phyloP scores from a whole-genome alignment of 1,140 invertebrate genomes.

The Bombus superbus region DNA sequence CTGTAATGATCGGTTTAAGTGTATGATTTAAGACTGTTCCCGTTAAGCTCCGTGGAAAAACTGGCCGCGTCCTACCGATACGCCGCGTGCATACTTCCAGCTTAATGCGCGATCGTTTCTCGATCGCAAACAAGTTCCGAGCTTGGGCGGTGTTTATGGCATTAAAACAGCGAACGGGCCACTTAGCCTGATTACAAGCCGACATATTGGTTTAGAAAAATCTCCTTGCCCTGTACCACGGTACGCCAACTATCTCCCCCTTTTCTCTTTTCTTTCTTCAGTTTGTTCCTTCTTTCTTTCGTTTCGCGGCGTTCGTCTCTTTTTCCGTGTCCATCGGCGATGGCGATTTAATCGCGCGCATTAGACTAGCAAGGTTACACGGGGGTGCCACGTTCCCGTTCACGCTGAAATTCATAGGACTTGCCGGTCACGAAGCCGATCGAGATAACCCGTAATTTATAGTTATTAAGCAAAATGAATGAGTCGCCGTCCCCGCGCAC shows the following conservation, averaged over 20 bases:
- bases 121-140: conserved; percentile 34
- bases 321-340: background rate
- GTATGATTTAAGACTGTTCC: conserved; percentile 48
- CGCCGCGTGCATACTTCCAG: background rate
- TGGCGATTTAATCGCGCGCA: conserved; percentile 24
- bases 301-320: background rate
- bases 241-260: background rate
- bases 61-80: conserved; percentile 25
- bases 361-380: conserved; percentile 63
- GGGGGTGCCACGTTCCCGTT: conserved; percentile 56
- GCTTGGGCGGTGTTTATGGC: conserved; percentile 25
- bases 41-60: conserved; percentile 44
- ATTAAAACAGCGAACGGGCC: conserved; percentile 34
- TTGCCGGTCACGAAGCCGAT: conserved; percentile 66
- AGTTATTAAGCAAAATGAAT: conserved; percentile 77
- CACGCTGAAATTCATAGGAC: conserved; percentile 67
- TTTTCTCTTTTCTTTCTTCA: background rate
- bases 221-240: background rate
- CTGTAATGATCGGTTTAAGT: conserved; percentile 39
- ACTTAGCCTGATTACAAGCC: conserved; percentile 46
- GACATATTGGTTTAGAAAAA: conserved; percentile 30
- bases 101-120: conserved; percentile 33
- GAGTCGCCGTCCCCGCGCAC: conserved; percentile 72
- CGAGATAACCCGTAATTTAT: conserved; percentile 77
- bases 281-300: background rate